These are phyloP conservation scores for Dysmachus trigonus DNA, from an alignment of 2,888 invertebrate genomes.

Conservation along the genomic window DNA sequence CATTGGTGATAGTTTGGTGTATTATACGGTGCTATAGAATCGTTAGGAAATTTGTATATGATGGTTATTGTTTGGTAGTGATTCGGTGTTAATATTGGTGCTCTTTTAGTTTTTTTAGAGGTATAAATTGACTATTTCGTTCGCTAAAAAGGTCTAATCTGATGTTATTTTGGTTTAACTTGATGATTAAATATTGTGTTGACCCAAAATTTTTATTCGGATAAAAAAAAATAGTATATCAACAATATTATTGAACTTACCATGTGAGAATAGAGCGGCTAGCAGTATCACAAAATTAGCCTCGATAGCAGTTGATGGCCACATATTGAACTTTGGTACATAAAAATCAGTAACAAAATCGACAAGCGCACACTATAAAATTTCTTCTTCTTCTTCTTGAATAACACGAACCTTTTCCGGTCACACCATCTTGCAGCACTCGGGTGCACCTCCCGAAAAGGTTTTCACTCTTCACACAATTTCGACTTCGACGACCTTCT, in stretches of 20 bases:
- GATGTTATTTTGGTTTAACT: no score
- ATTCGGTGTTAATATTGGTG: no score
- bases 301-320: conserved; percentile 10
- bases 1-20: no score
- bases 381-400: neutral
- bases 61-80: no score
- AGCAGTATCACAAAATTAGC: conserved; percentile 37
- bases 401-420: neutral
- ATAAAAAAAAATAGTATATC: no score
- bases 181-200: no score
- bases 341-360: conserved; percentile 19
- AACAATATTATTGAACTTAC: neutral
- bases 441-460: neutral
- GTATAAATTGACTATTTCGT: no score
- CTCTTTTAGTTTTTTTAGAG: no score
- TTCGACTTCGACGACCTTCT: neutral
- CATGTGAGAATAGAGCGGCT: neutral
- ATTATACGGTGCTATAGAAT: no score
- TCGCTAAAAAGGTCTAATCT: no score
- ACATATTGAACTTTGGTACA: conserved; percentile 34
- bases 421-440: neutral
- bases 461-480: neutral
- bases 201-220: no score
- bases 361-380: neutral
- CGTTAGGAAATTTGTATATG: no score